Evolutionary conservation across 2,113 vertebrate species (phyloP).

Genomic region (Spermophilus dauricus): DNA sequence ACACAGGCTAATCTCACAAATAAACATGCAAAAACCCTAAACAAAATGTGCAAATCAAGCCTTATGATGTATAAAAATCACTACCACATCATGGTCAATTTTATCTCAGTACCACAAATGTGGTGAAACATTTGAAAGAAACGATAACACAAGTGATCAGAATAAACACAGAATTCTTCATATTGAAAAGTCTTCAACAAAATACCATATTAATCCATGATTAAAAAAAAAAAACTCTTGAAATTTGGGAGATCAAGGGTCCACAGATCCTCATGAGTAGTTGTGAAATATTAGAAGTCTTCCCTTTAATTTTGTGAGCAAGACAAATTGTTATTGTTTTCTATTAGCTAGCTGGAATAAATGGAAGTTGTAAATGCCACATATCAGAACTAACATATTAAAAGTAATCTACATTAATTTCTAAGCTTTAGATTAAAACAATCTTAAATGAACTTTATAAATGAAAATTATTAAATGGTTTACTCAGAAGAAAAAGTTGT

Average conservation of each 20-base stretch:
- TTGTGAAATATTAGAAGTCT: neutral
- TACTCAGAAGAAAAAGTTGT: slow-evolving; percentile 11
- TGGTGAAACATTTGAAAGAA: neutral
- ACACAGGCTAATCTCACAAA: neutral
- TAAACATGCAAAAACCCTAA: neutral
- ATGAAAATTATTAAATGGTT: neutral
- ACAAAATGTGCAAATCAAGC: neutral
- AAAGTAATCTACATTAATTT: neutral
- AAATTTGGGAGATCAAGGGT: neutral
- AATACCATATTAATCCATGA: neutral
- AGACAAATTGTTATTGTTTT: neutral
- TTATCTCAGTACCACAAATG: neutral
- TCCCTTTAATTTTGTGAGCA: neutral
- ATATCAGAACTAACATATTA: neutral
- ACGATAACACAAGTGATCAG: neutral
- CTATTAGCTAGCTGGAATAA: neutral
- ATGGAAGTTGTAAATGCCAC: neutral
- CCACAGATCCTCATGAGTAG: neutral
- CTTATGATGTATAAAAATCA: neutral
- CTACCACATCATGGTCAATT: neutral
- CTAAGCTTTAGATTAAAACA: neutral
- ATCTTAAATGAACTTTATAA: neutral
- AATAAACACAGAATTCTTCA: neutral
- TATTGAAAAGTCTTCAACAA: neutral
- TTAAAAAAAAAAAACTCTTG: neutral